Conservation (phyloP, 1,140 invertebrate species). For the Drosophila sproati region DNA sequence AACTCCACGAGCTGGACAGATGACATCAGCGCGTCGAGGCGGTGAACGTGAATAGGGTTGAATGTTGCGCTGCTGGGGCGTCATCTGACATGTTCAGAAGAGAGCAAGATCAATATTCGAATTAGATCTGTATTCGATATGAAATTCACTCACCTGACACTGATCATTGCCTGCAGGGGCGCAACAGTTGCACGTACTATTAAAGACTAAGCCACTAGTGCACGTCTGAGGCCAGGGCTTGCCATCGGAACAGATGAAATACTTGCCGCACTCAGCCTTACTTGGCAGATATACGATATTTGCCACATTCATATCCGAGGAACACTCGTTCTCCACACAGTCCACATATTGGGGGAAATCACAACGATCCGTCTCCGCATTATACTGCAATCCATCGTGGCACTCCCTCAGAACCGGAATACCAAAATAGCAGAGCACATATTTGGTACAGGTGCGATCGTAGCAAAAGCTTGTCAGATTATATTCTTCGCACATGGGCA, state of each 20-base stretch:
- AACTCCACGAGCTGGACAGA: constrained; percentile 55
- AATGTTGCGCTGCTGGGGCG: constrained; percentile 56
- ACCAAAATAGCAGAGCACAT: constrained; percentile 71
- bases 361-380: constrained; percentile 70
- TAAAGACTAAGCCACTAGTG: constrained; percentile 50
- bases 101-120: not conserved
- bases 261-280: constrained; percentile 68
- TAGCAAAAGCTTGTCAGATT: constrained; percentile 59
- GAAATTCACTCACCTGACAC: constrained; percentile 52
- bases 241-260: constrained; percentile 71
- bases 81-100: constrained; percentile 24
- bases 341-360: constrained; percentile 75
- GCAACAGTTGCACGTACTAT: constrained; percentile 62
- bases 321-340: constrained; percentile 74
- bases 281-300: constrained; percentile 68
- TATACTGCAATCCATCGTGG: constrained; percentile 70
- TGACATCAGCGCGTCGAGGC: constrained; percentile 68
- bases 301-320: constrained; percentile 4
- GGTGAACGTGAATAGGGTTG: constrained; percentile 61
- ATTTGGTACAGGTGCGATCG: constrained; percentile 75
- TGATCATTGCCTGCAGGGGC: constrained; percentile 56
- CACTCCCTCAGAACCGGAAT: constrained; percentile 67
- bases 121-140: not conserved
- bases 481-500: constrained; percentile 26
- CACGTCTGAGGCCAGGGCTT: constrained; percentile 57